Evolutionary conservation across 2,888 invertebrate species (phyloP), one percentile per base, ranked within the genome.

Genomic region (Acleris laterana): DNA sequence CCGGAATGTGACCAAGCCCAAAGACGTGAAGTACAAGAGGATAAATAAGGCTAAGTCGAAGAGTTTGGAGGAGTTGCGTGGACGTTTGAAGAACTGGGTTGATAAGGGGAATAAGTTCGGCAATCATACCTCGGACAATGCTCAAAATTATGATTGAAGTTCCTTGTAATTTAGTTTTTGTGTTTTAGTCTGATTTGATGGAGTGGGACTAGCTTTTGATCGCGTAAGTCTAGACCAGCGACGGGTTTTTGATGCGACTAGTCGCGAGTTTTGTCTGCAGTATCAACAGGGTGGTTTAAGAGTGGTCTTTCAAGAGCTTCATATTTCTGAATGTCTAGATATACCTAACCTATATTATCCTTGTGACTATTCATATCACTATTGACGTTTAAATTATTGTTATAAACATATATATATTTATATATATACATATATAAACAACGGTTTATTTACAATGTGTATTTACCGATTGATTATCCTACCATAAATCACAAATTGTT

Each of bases 41-140:
- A 97, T 97, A 84, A 97, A 97, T 83, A 97, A 97, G 84, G 97
- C 97, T 5, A 97, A 97, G 83, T 97, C 97, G 69, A 97, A 97
- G 88, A 97, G 97, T 77, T 90, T 97, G 72, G 97, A 97, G 77
- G 97, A 97, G 79, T 82, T 97, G 65, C 90, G 97, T 3, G 97
- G 97, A 0, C 94, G 97, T 70, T 93, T 97, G 81, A 96, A 96
- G 93, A 96, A 96, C 84, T 96, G 97, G 95, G 97, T 97, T 44
- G 97, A 97, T 63, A 96, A 96, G 71, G 96, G 96, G 11, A 95
- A 94, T 74, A 95, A 95, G 81, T 82, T 95, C 72, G 93, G 95
- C 32, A 94, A 95, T 69, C 93, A 96, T 77, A 94, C 95, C 46
- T 84, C 96, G 69, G 96, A 96, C 83, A 96, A 96, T 57, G 94